Percentiles rank a stretch among this genome's conserved stretches.
Conservation (phyloP, 2,113 vertebrate genomes). For the Eleginops maclovinus region DNA sequence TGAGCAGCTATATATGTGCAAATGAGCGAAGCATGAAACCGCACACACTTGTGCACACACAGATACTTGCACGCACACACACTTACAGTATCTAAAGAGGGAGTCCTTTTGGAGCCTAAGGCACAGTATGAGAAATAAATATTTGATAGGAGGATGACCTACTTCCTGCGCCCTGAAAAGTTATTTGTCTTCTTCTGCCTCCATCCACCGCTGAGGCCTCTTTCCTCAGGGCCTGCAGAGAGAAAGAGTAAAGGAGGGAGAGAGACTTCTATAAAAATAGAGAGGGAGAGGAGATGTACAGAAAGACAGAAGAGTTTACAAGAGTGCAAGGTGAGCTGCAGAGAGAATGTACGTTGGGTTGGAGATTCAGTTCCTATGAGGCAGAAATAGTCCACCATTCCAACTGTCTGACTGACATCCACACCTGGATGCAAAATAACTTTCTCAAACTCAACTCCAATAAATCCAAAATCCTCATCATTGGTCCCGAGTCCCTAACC, state of each 20-base stretch:
- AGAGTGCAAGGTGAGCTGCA: conserved; percentile 26
- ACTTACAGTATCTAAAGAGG: conserved; percentile 48
- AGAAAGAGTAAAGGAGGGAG: neutral
- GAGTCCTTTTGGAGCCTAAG: conserved; percentile 71
- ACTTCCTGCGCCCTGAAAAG: conserved; percentile 77
- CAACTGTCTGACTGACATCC: too few species aligned
- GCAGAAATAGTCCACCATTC: conserved; percentile 1
- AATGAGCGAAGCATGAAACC: conserved; percentile 27
- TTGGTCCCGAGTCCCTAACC: too few species aligned
- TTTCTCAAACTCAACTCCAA: too few species aligned
- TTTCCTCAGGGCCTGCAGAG: conserved; percentile 49
- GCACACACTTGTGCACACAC: conserved; percentile 36
- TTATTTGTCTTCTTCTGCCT: conserved; percentile 79
- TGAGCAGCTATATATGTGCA: conserved; percentile 41
- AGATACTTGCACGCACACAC: conserved; percentile 30
- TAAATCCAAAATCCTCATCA: too few species aligned
- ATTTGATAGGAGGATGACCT: conserved; percentile 81
- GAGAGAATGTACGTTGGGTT: conserved; percentile 15
- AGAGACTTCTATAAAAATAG: conserved; percentile 15
- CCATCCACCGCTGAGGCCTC: conserved; percentile 45
- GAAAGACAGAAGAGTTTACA: conserved; percentile 31
- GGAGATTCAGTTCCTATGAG: conserved; percentile 31
- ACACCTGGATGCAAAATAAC: too few species aligned
- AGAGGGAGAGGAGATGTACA: neutral
- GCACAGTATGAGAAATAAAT: conserved; percentile 76